Evolutionary conservation across 1,140 invertebrate genomes (phyloP), one percentile per base, ranked within the genome.

Genomic region (Drosophila equinoxialis): DNA sequence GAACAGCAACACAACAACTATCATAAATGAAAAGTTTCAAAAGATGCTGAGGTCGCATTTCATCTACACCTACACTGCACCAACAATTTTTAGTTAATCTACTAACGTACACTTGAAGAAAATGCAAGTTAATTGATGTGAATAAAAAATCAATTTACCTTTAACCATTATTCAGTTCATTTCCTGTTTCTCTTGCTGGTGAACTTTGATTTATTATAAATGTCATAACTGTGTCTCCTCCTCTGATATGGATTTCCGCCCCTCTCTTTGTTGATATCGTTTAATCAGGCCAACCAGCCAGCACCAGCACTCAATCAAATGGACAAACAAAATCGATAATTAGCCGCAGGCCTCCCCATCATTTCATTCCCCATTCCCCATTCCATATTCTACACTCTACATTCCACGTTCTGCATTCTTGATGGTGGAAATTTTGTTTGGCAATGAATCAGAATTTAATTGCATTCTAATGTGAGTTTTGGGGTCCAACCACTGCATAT

Each of bases 311-410:
- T 41, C 30, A 33, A 48, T 45, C 20, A 42, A 68, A 37, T 65
- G 35, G 39, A 35, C 42, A 54, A 57, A 65, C 45, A 69, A 87
- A 87, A 86, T 86, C 82, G 55, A 86, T 86, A 87, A 86, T 87
- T 87, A 70, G 60, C 54, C 57, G 60, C 33, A 10, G 17, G 8
- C 11, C 42, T 6, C n/a, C 42, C 11, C 17, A 13, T 10, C 6
- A 30, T 30, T 30, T 17, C 45, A 11, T 37, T 37, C 35, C 35
- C 8, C 2, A 17, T 20, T 17, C 14, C 26, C 8, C 2, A 17
- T 20, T 17, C 14, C 26, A n/a, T 26, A 26, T 26, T 26, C 23
- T 26, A 4, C 23, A 26, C 3, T 26, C 23, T 26, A 26, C 23
- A 26, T 5, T 41, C 42, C 7, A 33, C 23, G 14, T 41, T 41